Evolutionary conservation across 1,140 invertebrate species (phyloP), one percentile per base, ranked within the genome.

Genomic region (Megathymus violae): DNA sequence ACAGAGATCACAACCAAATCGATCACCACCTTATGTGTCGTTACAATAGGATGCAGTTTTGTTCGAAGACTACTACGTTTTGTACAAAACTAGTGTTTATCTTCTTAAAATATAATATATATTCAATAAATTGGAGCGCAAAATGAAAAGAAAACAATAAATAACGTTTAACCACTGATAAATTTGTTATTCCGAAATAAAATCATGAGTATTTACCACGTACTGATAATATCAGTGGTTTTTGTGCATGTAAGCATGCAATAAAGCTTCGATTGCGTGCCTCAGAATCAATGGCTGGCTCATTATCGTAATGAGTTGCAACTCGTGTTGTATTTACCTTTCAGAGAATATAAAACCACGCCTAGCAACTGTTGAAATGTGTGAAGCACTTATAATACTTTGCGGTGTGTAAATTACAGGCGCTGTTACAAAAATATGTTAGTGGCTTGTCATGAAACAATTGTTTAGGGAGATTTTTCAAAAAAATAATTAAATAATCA

Each of bases 251-350:
- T 11, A 19, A 4, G 19, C 10, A 36, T 14, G 10, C 17, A 25
- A 41, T 13, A 54, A 41, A 25, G 14, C 16, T 36, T 10, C n/a
- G 36, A 41, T 54, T 54, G 50, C 50, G 50, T 54, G 50, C 50
- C 13, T 41, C 3, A 11, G 50, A 54, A 54, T 54, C 36, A 54
- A 40, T 25, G 16, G n/a, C n/a, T 54, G n/a, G 50, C 11, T 54
- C 50, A 56, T 54, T 66, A 59, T 40, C 41, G 34, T 44, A 43
- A 40, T 58, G 36, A 54, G 36, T 22, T 25, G 50, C 17, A 14
- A 54, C 19, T 25, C 44, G 25, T 7, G 36, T 13, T 31, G 11
- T 11, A 27, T 31, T 27, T 19, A 17, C 7, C 9, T 22, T 7
- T 46, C 3, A 46, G 5, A 19, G 19, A 25, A 46, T 46, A 47